Percentiles rank a stretch among this genome's conserved stretches.
phyloP scores from a whole-genome alignment of 2,797 vertebrate genomes.

The Ptychadena robeensis region DNA sequence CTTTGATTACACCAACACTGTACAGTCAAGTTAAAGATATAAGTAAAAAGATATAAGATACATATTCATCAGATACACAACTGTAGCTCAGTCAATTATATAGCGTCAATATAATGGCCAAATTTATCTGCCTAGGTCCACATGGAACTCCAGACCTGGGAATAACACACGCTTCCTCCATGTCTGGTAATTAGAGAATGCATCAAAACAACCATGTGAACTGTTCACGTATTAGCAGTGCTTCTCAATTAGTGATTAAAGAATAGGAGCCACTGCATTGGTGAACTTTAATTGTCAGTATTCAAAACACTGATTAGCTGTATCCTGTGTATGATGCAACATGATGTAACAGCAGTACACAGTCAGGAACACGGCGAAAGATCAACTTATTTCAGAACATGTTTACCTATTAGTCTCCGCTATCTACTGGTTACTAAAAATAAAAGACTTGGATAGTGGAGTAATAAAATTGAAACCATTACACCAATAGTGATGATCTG shows the following conservation, averaged over 20 bases:
- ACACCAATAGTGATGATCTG: too few relatives aligned
- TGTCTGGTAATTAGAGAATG: constrained; percentile 14
- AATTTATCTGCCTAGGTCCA: constrained; percentile 15
- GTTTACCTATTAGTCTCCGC: too few relatives aligned
- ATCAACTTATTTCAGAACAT: too few relatives aligned
- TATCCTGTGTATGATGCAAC: constrained; percentile 35
- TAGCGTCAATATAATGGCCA: background rate
- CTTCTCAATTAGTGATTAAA: constrained; percentile 33
- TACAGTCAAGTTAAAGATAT: constrained; percentile 25
- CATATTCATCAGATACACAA: constrained; percentile 11
- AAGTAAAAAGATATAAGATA: constrained; percentile 15
- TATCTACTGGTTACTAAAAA: too few relatives aligned
- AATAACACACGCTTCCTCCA: constrained; percentile 26
- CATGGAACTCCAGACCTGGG: constrained; percentile 39
- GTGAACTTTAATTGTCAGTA: constrained; percentile 25
- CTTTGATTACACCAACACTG: constrained; percentile 32
- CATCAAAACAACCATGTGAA: constrained; percentile 38
- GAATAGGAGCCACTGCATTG: background rate
- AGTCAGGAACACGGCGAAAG: background rate
- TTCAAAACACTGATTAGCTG: constrained; percentile 32
- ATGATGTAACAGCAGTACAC: constrained; percentile 28
- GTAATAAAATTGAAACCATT: too few relatives aligned
- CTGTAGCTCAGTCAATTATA: background rate
- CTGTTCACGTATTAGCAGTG: constrained; percentile 9
- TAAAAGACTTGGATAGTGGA: too few relatives aligned